Percentiles rank a stretch among this genome's conserved stretches.
Conservation (phyloP, 2,888 invertebrate genomes). For the Dioctria rufipes region DNA sequence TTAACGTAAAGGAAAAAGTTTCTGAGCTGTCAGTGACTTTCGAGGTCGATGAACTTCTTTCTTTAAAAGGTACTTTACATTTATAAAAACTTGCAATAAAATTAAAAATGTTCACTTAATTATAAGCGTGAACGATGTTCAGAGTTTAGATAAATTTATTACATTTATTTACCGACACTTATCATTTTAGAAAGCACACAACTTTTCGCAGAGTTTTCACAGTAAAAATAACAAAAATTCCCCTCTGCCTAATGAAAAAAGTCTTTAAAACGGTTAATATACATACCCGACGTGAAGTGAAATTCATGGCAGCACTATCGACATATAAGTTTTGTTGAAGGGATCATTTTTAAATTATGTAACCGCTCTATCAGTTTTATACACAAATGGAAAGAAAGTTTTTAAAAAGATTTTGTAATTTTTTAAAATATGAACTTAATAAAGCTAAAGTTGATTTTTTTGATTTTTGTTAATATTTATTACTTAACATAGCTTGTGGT, state of each 20-base stretch:
- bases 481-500: no score
- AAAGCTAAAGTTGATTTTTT: no score
- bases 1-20: conserved; percentile 37
- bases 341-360: neutral
- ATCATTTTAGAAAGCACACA: conserved; percentile 42
- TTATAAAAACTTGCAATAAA: neutral
- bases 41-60: conserved; percentile 58
- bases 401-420: conserved; percentile 1
- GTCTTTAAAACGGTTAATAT: neutral
- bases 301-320: conserved; percentile 44
- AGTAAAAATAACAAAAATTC: conserved; percentile 56
- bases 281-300: conserved; percentile 8
- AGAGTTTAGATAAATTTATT: conserved; percentile 28
- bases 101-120: conserved; percentile 12
- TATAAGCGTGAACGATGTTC: neutral
- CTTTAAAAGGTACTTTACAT: conserved; percentile 36
- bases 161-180: neutral
- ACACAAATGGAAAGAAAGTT: neutral
- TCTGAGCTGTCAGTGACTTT: conserved; percentile 58
- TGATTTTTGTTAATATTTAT: no score
- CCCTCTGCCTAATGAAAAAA: conserved; percentile 49
- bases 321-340: neutral
- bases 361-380: neutral
- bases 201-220: conserved; percentile 49
- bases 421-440: no score